Conservation (phyloP, 2,797 vertebrate species). For the Danio albolineatus region DNA sequence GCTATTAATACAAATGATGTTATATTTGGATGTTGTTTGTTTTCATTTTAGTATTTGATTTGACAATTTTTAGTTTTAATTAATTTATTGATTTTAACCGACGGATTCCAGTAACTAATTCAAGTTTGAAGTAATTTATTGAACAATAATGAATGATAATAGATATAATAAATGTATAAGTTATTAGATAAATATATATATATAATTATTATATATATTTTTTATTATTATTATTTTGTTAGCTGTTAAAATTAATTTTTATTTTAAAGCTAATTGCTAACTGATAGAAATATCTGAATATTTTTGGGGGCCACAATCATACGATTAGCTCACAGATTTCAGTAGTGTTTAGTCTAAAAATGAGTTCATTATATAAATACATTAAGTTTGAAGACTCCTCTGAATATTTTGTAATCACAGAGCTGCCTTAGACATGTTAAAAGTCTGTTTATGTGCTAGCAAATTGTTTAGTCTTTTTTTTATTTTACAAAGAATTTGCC, state of each 20-base stretch:
- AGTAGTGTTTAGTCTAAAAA: neutral
- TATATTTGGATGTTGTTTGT: neutral
- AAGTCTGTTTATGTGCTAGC: neutral
- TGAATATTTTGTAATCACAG: constrained; percentile 1
- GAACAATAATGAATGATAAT: too few relatives aligned
- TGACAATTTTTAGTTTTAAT: neutral
- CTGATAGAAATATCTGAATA: neutral
- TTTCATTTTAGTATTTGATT: neutral
- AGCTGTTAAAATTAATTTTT: neutral
- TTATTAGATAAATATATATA: too few relatives aligned
- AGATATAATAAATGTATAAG: too few relatives aligned
- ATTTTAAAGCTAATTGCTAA: neutral
- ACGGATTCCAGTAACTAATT: too few relatives aligned
- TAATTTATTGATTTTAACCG: too few relatives aligned
- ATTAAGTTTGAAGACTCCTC: too few relatives aligned
- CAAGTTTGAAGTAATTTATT: too few relatives aligned
- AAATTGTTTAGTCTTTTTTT: too few relatives aligned
- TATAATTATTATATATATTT: too few relatives aligned
- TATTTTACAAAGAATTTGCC: neutral
- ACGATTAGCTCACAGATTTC: neutral
- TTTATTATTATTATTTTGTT: too few relatives aligned
- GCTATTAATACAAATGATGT: neutral
- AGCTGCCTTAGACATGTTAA: constrained; percentile 13
- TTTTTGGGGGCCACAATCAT: neutral
- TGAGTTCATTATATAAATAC: too few relatives aligned